Evolutionary conservation across 1,140 invertebrate species (phyloP), one percentile per base, ranked within the genome.

Genomic region (Hypsibius dujardini): DNA sequence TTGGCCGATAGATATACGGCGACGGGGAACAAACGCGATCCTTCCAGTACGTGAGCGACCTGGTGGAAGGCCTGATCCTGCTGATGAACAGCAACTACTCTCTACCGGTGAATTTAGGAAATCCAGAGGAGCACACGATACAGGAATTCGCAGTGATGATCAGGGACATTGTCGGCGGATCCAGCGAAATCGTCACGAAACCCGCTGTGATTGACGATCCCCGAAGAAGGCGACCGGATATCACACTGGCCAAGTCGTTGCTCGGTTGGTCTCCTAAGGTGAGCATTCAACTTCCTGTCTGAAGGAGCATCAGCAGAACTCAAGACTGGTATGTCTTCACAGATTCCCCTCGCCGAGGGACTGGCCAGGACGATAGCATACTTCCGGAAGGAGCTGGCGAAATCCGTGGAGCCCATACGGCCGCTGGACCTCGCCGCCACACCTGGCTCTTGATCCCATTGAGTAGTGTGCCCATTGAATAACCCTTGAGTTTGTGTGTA

Each of bases 121-220:
- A 98, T 84, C 95, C 96, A 1, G 90, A 93, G 47, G 96, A 99
- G 81, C 89, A 96, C 79, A 91, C 90, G 1, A 98, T 99, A 75
- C 85, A 88, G 83, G 88, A 98, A 79, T 98, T 99, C 83, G 95
- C 95, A 0, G 78, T 84, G 59, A 90, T 95, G 74, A 98, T 99
- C 72, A 88, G 88, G 77, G 84, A 89, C 70, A 71, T 83, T 70
- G 79, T 85, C 46, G 81, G 89, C 2, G 90, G 90, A 28, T 84
- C 84, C 1, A 94, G 90, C 80, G 85, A 87, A 76, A 88, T 98
- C 71, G 83, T 88, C 2, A 86, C 90, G 76, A 84, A 87, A 70
- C 85, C 87, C 47, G 87, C 88, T 7, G 87, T 95, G 15, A 88
- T 92, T 78, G 95, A 99, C 80, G 95, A 98, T 83, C 96, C 95